Evolutionary conservation across 2,888 invertebrate genomes (phyloP).

Genomic region (Tipula lateralis): DNA sequence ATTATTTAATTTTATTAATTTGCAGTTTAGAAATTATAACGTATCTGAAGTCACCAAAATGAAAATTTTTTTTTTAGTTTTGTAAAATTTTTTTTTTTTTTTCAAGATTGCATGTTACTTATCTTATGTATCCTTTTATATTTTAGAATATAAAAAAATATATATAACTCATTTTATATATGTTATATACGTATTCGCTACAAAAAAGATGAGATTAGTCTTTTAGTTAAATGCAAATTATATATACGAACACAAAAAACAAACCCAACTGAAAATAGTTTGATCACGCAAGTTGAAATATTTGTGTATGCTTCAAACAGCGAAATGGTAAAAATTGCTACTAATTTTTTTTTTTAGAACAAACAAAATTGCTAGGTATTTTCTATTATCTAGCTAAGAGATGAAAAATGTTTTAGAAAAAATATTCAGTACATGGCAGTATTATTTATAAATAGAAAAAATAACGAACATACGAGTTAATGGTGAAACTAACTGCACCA

Average conservation of each 20-base stretch:
- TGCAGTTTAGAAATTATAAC: slow-evolving; percentile 9
- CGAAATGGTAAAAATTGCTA: neutral
- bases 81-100: neutral
- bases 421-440: neutral
- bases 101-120: slow-evolving; percentile 3
- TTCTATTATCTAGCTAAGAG: neutral
- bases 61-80: neutral
- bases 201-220: slow-evolving; percentile 24
- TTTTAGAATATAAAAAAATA: neutral
- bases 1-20: slow-evolving; percentile 20
- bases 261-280: neutral
- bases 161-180: slow-evolving; percentile 4
- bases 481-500: too few species aligned
- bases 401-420: neutral
- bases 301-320: neutral
- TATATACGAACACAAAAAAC: neutral
- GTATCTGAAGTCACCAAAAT: neutral
- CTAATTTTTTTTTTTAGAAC: neutral
- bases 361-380: neutral
- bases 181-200: neutral
- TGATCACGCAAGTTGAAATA: slow-evolving; percentile 5
- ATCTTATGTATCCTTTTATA: neutral
- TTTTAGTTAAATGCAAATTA: slow-evolving; percentile 4
- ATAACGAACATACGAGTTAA: neutral
- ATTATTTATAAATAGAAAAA: slow-evolving; percentile 12